Evolutionary conservation across 2,113 vertebrate genomes (phyloP).

Genomic region (Ailuropoda melanoleuca): DNA sequence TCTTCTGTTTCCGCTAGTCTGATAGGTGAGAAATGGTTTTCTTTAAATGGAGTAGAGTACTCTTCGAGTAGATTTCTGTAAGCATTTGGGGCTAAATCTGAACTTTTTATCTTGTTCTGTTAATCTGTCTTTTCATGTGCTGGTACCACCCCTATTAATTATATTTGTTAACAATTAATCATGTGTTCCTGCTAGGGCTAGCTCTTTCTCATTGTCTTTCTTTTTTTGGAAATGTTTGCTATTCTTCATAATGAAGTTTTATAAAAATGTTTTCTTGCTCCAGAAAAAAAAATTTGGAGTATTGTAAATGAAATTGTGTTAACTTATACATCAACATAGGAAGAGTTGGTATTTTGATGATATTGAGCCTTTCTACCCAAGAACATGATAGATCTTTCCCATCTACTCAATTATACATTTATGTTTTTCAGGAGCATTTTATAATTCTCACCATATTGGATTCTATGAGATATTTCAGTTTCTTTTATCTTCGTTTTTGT

Average conservation of each 20-base stretch:
- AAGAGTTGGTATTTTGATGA: background rate
- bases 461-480: background rate
- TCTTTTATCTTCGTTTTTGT: background rate
- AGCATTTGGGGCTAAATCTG: background rate
- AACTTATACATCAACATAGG: background rate
- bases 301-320: too few species aligned
- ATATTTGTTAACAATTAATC: background rate
- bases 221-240: background rate
- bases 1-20: background rate
- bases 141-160: background rate
- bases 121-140: background rate
- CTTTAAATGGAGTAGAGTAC: background rate
- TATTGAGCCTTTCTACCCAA: background rate
- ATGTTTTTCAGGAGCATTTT: background rate
- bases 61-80: background rate
- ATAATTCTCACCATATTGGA: background rate
- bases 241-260: background rate
- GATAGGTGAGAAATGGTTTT: background rate
- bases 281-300: background rate
- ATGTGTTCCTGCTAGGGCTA: too few species aligned
- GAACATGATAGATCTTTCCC: background rate
- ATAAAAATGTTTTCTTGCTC: background rate
- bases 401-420: background rate
- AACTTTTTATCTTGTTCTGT: background rate
- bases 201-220: background rate